These are phyloP conservation scores for Callosobruchus maculatus DNA, from an alignment of 2,888 invertebrate species.

Conservation along the genomic window DNA sequence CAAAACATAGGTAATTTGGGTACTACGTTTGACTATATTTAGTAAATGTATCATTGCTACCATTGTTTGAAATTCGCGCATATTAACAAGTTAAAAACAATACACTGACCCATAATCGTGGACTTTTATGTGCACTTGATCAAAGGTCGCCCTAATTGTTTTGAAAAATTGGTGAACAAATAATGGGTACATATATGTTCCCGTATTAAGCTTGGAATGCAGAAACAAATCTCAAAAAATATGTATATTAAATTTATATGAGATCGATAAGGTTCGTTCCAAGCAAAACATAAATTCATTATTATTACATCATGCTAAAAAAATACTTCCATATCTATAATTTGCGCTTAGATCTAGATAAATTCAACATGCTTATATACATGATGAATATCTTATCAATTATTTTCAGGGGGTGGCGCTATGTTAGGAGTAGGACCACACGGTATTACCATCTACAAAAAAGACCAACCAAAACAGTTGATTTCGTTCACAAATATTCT, in stretches of 20 bases:
- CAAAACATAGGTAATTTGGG: not conserved
- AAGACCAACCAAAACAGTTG: conserved; percentile 62
- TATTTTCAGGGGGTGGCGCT: conserved; percentile 39
- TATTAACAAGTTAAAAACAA: not conserved
- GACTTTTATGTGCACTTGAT: not conserved
- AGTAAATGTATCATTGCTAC: not conserved
- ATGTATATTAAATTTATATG: too few relatives aligned
- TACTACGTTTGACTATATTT: not conserved
- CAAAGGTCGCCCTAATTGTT: not conserved
- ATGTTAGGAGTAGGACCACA: conserved; percentile 78
- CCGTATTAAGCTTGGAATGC: too few relatives aligned
- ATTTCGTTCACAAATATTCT: conserved; percentile 81
- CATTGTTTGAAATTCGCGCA: not conserved
- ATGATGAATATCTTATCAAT: too few relatives aligned
- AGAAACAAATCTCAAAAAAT: too few relatives aligned
- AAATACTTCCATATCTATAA: too few relatives aligned
- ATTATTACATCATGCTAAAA: too few relatives aligned
- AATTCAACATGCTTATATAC: too few relatives aligned
- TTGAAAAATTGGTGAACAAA: not conserved
- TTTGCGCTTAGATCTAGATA: too few relatives aligned
- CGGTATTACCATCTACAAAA: conserved; percentile 71
- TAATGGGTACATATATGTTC: too few relatives aligned
- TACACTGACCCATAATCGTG: not conserved
- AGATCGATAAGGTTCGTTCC: too few relatives aligned
- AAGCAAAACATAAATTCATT: too few relatives aligned